Evolutionary conservation across 2,113 vertebrate species (phyloP), one percentile per base, ranked within the genome.

Genomic region (Archocentrus centrarchus): DNA sequence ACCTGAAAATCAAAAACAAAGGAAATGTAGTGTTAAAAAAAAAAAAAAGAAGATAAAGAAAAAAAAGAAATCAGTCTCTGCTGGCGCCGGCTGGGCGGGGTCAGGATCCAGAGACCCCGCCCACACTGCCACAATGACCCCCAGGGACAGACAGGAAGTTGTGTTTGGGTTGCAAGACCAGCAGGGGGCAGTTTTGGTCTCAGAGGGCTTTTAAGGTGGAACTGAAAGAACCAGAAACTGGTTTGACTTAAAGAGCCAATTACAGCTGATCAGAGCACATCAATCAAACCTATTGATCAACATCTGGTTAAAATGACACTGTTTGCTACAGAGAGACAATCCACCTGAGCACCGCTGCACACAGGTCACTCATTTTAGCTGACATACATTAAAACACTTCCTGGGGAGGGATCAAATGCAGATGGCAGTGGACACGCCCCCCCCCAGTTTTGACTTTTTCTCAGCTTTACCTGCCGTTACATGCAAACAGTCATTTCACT

Each of bases 1-100:
- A 91, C 80, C 90, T 86, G 88, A 77, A 91, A 91, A 81, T 75
- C 50, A 82, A 81, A 85, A 75, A 73, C 11, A 83, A 89, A 89
- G 59, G 27, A 93, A 86, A 88, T 90, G 90, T 93, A 93, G 93
- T 93, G 93, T 93, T 91, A 83, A 82, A 88, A 86, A 80, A 77
- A 75, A n/a, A n/a, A n/a, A 64, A 60, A 59, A 27, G 47, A 3
- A 63, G 35, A 6, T 32, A 24, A 64, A 60, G 59, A 22, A 57
- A 3, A 63, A 41, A 6, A 47, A 58, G 1, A 68, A 35, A 76
- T 64, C 22, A 20, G 41, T 81, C 30, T 57, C 35, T 37, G 44
- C 47, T 76, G 81, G 58, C 60, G 70, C 41, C 27, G 30, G 60
- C 11, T 5, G 3, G 17, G 63, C 1, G 27, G 68, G 27, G 11